Evolutionary conservation across 2,888 invertebrate genomes (phyloP), one percentile per base, ranked within the genome.

Genomic region (Cryptophagus acutangulus): DNA sequence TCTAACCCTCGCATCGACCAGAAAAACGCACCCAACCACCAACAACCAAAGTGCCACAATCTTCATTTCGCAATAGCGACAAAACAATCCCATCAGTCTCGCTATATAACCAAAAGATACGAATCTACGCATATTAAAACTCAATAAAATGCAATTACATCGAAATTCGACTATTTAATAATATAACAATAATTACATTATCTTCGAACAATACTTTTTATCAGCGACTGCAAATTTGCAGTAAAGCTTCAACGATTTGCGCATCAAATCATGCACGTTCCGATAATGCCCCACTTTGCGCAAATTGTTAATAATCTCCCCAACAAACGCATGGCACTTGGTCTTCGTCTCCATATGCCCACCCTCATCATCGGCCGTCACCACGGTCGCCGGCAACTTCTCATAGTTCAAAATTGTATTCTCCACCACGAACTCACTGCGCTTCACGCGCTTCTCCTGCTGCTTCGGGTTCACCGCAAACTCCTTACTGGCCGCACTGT

Each of bases 311-410:
- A 71, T 46, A 6, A 70, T 48, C 46, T 70, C 66, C 0, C 67
- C 69, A 41, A 71, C 66, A 49, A 69, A 71, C 3, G 67, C 69
- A 50, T 71, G 70, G 36, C 71, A 71, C 0, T 65, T 62, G 2
- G 64, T 66, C 48, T 66, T 69, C 1, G 65, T 65, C 29, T 66
- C 65, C 59, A 71, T 66, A 42, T 70, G 68, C 3, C 62, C 47
- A 6, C 66, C 70, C 35, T 64, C 59, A n/a, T 62, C 61, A 31
- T 70, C 71, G 0, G 67, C 57, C 1, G 63, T 63, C 1, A 70
- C 65, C 2, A 62, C 51, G 10, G 59, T 61, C 16, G 54, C 52
- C 1, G 59, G 59, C 12, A 68, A 51, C 10, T 52, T 49, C 24
- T 61, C 51, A 25, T 48, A 49, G 15, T n/a, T n/a, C 3, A 15